Base-by-base conservation (phyloP, 2,113 vertebrate species). In the Philantomba maxwellii region DNA sequence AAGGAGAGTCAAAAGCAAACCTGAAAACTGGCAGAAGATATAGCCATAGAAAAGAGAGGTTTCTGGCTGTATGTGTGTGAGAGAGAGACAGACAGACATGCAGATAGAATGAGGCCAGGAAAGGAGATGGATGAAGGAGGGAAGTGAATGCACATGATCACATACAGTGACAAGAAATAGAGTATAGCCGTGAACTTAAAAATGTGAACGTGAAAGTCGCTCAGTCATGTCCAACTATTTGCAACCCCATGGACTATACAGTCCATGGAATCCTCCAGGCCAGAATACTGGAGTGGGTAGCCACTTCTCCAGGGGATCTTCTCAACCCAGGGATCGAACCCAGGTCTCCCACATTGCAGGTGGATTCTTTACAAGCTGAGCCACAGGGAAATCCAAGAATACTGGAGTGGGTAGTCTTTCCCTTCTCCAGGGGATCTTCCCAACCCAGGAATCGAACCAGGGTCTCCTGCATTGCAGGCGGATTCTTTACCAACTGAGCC, bases 151-250 rank as follows among this genome's bases (percentile, higher is more conserved):
- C 14, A 53, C 33, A n/a, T 2, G 51, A 15, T 62, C 77, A n/a
- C 73, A 26, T 5, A 19, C 21, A 66, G 13, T 30, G 8, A 64
- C 45, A 78, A 77, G 49, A 47, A 49, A 78, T 2, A 53, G 45
- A 51, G 28, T 5, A 49, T 25, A 13, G 28, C 12, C 4, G 11
- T 55, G 58, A 90, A 57, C 43, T 51, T 47, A 30, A 95, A 93
- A 43, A 87, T 0, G 2, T 66, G 62, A 10, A n/a, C 1, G 2
- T 10, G 36, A 13, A 39, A 73, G 21, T 73, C 2, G 0, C 36
- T 39, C 21, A 73, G 66, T 23, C 5, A 0, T 73, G n/a, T 25
- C 21, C 36, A 3, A 6, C 66, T 73, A 36, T 39, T 39, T 39
- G 36, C 5, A 2, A 73, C 36, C 19, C 11, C 10, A 39, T 73